Evolutionary conservation across 2,797 vertebrate genomes (phyloP).

Genomic region (Cryptoprocta ferox): DNA sequence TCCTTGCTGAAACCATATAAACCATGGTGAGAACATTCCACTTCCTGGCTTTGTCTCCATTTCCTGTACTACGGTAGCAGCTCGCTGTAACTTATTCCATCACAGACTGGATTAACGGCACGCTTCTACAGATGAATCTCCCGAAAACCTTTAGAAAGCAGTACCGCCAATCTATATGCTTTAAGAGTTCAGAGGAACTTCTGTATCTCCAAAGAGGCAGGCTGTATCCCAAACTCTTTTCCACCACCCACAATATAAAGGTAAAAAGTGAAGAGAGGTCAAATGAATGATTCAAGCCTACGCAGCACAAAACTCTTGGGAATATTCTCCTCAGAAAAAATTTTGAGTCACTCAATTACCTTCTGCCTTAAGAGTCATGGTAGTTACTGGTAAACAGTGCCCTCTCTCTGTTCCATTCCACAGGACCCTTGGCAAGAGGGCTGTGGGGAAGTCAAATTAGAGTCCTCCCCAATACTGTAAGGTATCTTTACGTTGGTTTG

Average conservation of each 20-base stretch:
- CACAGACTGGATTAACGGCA: background rate
- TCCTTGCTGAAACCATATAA: background rate
- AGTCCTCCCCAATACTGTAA: background rate
- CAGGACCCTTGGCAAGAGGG: background rate
- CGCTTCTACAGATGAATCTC: background rate
- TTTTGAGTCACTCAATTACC: background rate
- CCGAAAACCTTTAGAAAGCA: background rate
- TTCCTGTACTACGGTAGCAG: background rate
- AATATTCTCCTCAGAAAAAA: background rate
- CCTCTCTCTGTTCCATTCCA: background rate
- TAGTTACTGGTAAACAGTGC: background rate
- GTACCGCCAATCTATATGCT: background rate
- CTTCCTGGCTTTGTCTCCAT: background rate
- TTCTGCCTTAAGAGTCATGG: background rate
- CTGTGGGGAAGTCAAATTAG: background rate
- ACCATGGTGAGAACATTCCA: background rate
- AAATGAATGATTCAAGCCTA: background rate
- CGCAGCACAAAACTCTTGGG: background rate
- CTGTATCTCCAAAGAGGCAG: background rate
- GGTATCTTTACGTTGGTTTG: background rate
- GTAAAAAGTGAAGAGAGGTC: background rate
- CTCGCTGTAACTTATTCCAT: background rate
- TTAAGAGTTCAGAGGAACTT: background rate
- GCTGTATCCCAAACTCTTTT: background rate
- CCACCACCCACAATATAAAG: background rate